Evolutionary conservation across 2,797 vertebrate species (phyloP).

Genomic region (Syngnathus acus): DNA sequence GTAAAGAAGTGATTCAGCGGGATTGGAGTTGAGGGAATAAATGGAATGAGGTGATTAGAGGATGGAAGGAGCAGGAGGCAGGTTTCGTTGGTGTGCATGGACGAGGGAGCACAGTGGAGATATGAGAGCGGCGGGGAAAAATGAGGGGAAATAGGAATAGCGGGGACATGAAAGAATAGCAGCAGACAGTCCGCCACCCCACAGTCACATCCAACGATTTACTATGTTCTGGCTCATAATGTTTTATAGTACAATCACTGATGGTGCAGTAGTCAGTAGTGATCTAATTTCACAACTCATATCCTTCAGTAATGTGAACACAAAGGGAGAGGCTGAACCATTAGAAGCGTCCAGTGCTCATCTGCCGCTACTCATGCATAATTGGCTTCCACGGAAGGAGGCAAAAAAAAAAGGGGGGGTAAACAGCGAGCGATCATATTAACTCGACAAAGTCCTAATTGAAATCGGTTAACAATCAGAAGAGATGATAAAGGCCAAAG

Average conservation of each 20-base stretch:
- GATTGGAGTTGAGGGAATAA: constrained; percentile 32
- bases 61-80: constrained; percentile 12
- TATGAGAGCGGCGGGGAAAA: constrained; percentile 17
- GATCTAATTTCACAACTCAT: constrained; percentile 74
- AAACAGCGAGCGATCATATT: constrained; percentile 64
- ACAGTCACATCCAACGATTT: constrained; percentile 57
- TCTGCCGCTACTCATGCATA: constrained; percentile 54
- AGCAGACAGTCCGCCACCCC: constrained; percentile 50
- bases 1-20: constrained; percentile 33
- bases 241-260: constrained; percentile 66
- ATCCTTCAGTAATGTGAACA: constrained; percentile 72
- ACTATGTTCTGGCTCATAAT: constrained; percentile 67
- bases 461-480: constrained; percentile 60
- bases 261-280: constrained; percentile 65
- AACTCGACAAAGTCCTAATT: constrained; percentile 58
- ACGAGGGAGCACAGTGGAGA: neutral
- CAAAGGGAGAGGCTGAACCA: constrained; percentile 60
- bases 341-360: constrained; percentile 59
- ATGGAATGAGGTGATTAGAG: constrained; percentile 21
- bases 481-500: constrained; percentile 37
- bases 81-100: constrained; percentile 10
- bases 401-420: constrained; percentile 46
- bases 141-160: constrained; percentile 22
- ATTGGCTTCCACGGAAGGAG: constrained; percentile 60
- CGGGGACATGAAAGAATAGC: constrained; percentile 39